phyloP scores from a whole-genome alignment of 2,888 invertebrate species.

The Argynnis bischoffii region DNA sequence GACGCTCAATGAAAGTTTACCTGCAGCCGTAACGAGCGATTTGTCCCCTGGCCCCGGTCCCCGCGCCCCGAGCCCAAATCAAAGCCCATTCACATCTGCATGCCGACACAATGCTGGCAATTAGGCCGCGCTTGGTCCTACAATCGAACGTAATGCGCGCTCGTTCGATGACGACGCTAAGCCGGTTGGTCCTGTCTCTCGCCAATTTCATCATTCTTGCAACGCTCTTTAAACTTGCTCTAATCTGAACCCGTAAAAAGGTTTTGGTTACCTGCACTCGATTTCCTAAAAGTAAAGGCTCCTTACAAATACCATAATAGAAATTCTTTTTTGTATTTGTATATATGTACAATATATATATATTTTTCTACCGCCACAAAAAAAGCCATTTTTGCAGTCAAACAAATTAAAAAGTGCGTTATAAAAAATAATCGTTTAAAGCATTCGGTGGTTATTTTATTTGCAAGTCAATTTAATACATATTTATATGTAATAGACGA shows the following conservation, averaged over 20 bases:
- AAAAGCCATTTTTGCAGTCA: neutral
- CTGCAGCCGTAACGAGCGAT: conserved; percentile 83
- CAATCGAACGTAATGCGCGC: conserved; percentile 80
- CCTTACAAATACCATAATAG: conserved; percentile 28
- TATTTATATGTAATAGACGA: conserved; percentile 1
- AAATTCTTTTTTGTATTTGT: conserved; percentile 15
- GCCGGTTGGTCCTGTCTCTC: conserved; percentile 46
- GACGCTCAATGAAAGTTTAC: conserved; percentile 83
- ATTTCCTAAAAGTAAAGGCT: conserved; percentile 28
- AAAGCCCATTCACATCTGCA: conserved; percentile 84
- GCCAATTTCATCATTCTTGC: conserved; percentile 44
- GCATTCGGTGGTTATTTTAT: neutral
- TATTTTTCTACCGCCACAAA: neutral
- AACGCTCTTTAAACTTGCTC: conserved; percentile 43
- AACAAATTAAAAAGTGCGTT: neutral
- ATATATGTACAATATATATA: neutral
- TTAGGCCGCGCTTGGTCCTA: conserved; percentile 78
- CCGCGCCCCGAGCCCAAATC: conserved; percentile 74
- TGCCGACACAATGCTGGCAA: conserved; percentile 83
- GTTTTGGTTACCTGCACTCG: conserved; percentile 36
- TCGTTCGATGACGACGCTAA: conserved; percentile 69
- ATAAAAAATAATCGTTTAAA: neutral
- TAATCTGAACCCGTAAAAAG: conserved; percentile 38
- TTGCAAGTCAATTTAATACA: neutral
- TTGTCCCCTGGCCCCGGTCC: conserved; percentile 78